Percentiles rank a stretch among this genome's conserved stretches.
Conservation (phyloP, 2,888 invertebrate species). For the Nomada flava region DNA sequence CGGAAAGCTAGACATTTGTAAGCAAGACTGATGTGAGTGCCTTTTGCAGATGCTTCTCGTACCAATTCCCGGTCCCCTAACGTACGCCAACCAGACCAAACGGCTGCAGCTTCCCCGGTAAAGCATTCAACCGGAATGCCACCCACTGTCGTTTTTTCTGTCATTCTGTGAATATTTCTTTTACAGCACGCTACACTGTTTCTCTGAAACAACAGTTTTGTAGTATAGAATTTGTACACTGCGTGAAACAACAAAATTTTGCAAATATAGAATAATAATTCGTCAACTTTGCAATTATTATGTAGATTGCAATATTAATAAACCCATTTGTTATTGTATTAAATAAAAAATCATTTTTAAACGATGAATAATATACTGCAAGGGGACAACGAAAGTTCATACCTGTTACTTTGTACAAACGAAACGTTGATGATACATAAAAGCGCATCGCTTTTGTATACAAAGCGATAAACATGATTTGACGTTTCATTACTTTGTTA, state of each 20-base stretch:
- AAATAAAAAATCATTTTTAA: background rate
- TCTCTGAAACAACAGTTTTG: constrained; percentile 1
- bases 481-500: constrained; percentile 10
- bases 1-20: constrained; percentile 86
- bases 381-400: background rate
- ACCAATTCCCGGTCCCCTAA: constrained; percentile 88
- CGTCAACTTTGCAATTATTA: too few species aligned
- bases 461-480: constrained; percentile 15
- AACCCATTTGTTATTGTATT: background rate
- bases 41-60: constrained; percentile 89
- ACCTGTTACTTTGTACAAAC: background rate
- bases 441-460: constrained; percentile 12
- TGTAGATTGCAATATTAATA: too few species aligned
- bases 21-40: constrained; percentile 87
- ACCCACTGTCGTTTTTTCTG: constrained; percentile 70
- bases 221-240: background rate
- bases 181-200: constrained; percentile 1
- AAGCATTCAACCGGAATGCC: constrained; percentile 86
- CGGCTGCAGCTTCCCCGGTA: constrained; percentile 86
- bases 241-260: too few species aligned
- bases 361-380: background rate
- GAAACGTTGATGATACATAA: constrained; percentile 2
- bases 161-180: constrained; percentile 57
- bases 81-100: constrained; percentile 89
- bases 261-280: too few species aligned